Percentiles rank a stretch among this genome's conserved stretches.
These are phyloP conservation scores for Equus quagga DNA, from an alignment of 2,113 vertebrate genomes.

Conservation along the genomic window DNA sequence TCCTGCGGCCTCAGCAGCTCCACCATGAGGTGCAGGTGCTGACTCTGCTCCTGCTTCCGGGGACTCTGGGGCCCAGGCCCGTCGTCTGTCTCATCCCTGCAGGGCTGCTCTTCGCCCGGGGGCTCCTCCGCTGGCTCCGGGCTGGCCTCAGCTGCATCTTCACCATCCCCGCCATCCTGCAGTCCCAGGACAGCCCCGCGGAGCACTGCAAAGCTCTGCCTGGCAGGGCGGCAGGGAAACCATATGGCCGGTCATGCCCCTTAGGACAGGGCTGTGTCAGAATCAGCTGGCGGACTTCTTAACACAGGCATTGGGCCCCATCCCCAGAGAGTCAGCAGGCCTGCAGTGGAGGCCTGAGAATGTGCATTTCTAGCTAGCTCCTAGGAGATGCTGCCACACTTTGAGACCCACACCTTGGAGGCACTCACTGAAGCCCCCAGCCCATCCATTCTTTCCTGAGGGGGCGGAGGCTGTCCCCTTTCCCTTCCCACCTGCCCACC, in stretches of 20 bases:
- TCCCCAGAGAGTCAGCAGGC: too few relatives aligned
- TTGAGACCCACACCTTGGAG: neutral
- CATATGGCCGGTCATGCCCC: accelerated
- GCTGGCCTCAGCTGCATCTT: neutral
- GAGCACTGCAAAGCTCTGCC: slow-evolving; percentile 96
- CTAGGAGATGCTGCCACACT: neutral
- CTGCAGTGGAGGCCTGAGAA: neutral
- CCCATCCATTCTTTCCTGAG: neutral
- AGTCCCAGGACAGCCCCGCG: slow-evolving; percentile 93
- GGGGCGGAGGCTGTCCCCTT: neutral
- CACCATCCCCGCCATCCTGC: slow-evolving; percentile 84
- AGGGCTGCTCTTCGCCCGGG: neutral
- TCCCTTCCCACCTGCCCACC: neutral
- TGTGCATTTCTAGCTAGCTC: neutral
- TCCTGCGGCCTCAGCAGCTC: slow-evolving; percentile 94
- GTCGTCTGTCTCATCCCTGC: neutral
- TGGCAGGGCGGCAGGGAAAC: slow-evolving; percentile 63
- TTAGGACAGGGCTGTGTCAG: neutral
- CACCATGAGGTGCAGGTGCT: slow-evolving; percentile 94
- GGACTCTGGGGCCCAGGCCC: slow-evolving; percentile 53
- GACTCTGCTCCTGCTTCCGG: slow-evolving; percentile 84
- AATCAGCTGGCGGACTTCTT: neutral
- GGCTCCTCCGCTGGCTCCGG: neutral
- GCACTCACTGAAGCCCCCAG: neutral
- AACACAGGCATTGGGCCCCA: neutral